Evolutionary conservation across 2,888 invertebrate species (phyloP).

Genomic region (Andrena flavipes): DNA sequence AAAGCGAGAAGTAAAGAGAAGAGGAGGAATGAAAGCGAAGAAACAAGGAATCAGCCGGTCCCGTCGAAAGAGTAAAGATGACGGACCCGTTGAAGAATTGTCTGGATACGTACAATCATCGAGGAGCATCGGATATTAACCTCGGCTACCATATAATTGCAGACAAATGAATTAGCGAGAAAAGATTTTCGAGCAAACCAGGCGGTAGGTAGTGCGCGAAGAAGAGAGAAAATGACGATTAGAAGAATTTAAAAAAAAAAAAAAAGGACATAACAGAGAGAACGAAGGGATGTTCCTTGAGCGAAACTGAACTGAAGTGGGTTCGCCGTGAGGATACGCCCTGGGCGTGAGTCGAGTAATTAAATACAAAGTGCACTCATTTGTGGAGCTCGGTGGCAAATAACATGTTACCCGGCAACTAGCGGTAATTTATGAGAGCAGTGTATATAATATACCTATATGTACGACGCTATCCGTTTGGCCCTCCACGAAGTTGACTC

Average conservation of each 20-base stretch:
- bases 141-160: too few relatives aligned
- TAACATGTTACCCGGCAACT: constrained; percentile 81
- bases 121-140: background rate
- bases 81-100: too few relatives aligned
- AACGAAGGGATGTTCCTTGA: constrained; percentile 52
- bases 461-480: constrained; percentile 57
- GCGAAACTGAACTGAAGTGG: constrained; percentile 60
- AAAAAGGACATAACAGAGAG: constrained; percentile 34
- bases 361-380: constrained; percentile 84
- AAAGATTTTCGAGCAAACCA: background rate
- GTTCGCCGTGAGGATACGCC: constrained; percentile 75
- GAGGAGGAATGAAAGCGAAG: too few relatives aligned
- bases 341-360: constrained; percentile 84
- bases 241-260: constrained; percentile 17
- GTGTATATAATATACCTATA: constrained; percentile 1
- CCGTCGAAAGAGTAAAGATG: too few relatives aligned
- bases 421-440: constrained; percentile 81
- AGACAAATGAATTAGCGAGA: background rate
- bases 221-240: constrained; percentile 10
- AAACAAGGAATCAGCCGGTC: too few relatives aligned
- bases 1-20: too few relatives aligned
- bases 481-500: constrained; percentile 67
- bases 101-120: too few relatives aligned
- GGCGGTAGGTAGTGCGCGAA: background rate
- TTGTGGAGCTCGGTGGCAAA: constrained; percentile 82